Conservation (phyloP, 2,113 vertebrate species). For the Anseranas semipalmata region DNA sequence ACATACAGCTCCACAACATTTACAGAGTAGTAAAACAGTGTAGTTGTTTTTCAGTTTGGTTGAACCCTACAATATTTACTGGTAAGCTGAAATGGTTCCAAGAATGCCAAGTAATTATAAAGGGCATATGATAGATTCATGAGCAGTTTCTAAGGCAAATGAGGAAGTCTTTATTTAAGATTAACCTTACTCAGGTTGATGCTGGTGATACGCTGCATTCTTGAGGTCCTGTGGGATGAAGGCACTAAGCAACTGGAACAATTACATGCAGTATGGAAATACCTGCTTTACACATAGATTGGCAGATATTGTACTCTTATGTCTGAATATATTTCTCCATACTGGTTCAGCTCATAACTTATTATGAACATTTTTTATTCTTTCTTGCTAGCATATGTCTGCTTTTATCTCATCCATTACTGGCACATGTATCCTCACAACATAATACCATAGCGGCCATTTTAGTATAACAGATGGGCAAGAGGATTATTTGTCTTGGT, state of each 20-base stretch:
- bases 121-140: background rate
- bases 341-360: conserved; percentile 33
- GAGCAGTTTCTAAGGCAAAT: background rate
- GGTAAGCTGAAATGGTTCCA: background rate
- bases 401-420: conserved; percentile 24
- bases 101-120: background rate
- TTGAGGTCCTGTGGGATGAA: conserved; percentile 22
- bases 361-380: conserved; percentile 50
- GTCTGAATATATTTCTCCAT: conserved; percentile 35
- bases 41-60: background rate
- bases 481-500: conserved; percentile 58
- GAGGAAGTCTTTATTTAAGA: conserved; percentile 19
- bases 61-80: background rate
- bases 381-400: conserved; percentile 59
- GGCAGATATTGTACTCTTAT: background rate
- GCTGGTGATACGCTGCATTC: background rate
- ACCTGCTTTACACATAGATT: conserved; percentile 25
- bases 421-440: conserved; percentile 37
- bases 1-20: background rate
- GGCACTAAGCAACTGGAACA: conserved; percentile 12
- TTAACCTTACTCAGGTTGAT: background rate
- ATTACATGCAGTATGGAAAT: conserved; percentile 35
- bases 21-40: background rate
- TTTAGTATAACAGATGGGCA: conserved; percentile 73
- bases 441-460: background rate